Evolutionary conservation across 2,888 invertebrate species (phyloP).

Genomic region (Perdita meconis): DNA sequence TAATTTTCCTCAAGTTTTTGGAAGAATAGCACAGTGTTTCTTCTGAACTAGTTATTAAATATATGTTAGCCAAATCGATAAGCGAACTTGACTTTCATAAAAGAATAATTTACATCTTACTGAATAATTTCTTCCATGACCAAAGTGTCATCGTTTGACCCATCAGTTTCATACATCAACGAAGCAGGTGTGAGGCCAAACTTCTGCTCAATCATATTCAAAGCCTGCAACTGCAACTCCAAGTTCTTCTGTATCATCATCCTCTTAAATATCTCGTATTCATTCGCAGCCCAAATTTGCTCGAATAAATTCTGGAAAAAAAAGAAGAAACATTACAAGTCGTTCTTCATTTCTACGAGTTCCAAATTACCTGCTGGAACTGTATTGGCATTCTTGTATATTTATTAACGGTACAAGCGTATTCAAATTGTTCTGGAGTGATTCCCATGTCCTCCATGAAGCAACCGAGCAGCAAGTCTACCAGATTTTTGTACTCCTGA

Average conservation of each 20-base stretch:
- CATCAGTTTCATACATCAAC: constrained; percentile 83
- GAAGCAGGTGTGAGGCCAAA: constrained; percentile 89
- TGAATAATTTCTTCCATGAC: constrained; percentile 87
- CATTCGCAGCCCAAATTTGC: constrained; percentile 97
- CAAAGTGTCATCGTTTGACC: constrained; percentile 85
- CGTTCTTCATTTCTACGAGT: neutral
- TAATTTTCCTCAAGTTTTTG: too few species aligned
- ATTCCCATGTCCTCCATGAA: constrained; percentile 97
- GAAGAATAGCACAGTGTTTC: neutral
- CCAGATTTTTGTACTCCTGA: constrained; percentile 94
- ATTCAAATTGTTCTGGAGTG: constrained; percentile 93
- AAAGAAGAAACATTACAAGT: too few species aligned
- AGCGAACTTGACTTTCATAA: too few species aligned
- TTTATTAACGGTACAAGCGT: constrained; percentile 88
- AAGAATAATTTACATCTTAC: constrained; percentile 78
- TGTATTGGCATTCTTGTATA: constrained; percentile 84
- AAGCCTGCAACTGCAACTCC: constrained; percentile 94
- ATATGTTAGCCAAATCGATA: too few species aligned
- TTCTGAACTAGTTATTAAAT: neutral
- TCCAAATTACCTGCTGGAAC: constrained; percentile 85
- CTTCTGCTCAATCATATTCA: constrained; percentile 93
- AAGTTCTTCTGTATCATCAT: constrained; percentile 98
- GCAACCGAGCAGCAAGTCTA: constrained; percentile 95
- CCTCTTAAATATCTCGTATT: constrained; percentile 94
- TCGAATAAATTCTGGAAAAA: constrained; percentile 87